A percentile compares a stretch with the other conserved stretches of the same genome.
phyloP scores from a whole-genome alignment of 2,888 invertebrate species.

The Nemurella pictetii region DNA sequence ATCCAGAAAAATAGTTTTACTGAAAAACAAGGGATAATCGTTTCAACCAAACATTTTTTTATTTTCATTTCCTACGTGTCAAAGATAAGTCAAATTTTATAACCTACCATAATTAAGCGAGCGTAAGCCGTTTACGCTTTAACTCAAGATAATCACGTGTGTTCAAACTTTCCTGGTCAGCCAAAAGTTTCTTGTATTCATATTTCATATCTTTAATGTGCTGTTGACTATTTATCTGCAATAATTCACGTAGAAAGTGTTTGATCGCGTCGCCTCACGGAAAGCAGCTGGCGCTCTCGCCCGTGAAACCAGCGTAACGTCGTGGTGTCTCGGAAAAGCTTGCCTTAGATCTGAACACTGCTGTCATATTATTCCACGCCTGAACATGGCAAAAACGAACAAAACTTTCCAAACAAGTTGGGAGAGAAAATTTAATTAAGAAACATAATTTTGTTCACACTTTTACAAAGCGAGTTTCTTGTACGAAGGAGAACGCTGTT shows the following conservation, averaged over 20 bases:
- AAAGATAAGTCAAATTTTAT: too few relatives aligned
- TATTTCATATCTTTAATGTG: neutral
- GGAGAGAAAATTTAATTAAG: slow-evolving; percentile 14
- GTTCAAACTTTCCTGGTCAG: neutral
- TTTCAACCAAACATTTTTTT: too few relatives aligned
- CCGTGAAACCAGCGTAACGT: neutral
- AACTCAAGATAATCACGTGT: neutral
- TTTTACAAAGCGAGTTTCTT: neutral
- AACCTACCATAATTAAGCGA: too few relatives aligned
- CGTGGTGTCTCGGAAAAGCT: neutral
- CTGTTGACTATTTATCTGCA: neutral
- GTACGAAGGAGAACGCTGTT: neutral
- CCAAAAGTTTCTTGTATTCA: neutral
- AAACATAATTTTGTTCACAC: slow-evolving; percentile 26
- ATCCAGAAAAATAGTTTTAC: neutral
- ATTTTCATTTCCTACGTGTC: too few relatives aligned
- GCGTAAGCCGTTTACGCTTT: neutral
- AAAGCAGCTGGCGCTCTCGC: neutral
- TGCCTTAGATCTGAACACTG: neutral
- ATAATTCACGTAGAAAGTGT: neutral
- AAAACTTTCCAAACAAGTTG: slow-evolving; percentile 2
- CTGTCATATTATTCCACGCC: neutral
- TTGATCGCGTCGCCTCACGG: neutral
- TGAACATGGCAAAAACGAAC: neutral
- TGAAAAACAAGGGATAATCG: too few relatives aligned